These are phyloP conservation scores for Acanthurus tractus DNA, from an alignment of 2,797 vertebrate genomes.

Conservation along the genomic window DNA sequence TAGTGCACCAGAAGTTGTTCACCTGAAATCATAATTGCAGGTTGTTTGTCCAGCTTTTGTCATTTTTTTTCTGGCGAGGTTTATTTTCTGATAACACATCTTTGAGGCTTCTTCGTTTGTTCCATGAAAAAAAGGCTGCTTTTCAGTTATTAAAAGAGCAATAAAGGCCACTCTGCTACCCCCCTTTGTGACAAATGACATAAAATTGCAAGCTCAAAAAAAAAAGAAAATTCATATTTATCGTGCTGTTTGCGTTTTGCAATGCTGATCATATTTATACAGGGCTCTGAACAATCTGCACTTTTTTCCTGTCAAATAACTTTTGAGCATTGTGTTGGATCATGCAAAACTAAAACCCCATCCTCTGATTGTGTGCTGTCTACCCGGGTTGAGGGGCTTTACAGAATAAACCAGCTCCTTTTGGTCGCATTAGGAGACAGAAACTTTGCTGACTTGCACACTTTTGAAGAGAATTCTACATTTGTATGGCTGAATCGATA, in stretches of 20 bases:
- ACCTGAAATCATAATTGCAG: conserved; percentile 53
- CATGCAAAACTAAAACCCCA: conserved; percentile 83
- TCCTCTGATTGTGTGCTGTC: conserved; percentile 81
- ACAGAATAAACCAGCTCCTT: conserved; percentile 83
- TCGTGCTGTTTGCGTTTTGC: conserved; percentile 81
- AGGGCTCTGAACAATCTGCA: conserved; percentile 81
- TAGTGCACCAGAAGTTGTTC: conserved; percentile 33
- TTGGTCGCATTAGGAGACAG: conserved; percentile 84
- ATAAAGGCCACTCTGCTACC: conserved; percentile 66
- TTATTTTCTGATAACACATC: conserved; percentile 58
- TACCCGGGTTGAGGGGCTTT: conserved; percentile 79
- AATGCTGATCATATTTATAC: conserved; percentile 84
- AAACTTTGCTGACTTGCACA: conserved; percentile 86
- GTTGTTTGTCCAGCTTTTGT: conserved; percentile 64
- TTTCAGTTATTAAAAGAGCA: conserved; percentile 67
- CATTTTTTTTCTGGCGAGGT: conserved; percentile 33
- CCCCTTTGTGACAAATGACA: conserved; percentile 72
- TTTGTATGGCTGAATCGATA: conserved; percentile 90
- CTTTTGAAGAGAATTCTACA: conserved; percentile 85
- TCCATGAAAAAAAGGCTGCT: conserved; percentile 51
- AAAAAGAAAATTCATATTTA: conserved; percentile 69
- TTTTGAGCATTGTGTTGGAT: conserved; percentile 85
- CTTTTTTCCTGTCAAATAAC: conserved; percentile 80
- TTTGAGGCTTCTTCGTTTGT: conserved; percentile 64
- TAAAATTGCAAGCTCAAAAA: conserved; percentile 73